phyloP scores from a whole-genome alignment of 2,888 invertebrate genomes.

The Apamea anceps region DNA sequence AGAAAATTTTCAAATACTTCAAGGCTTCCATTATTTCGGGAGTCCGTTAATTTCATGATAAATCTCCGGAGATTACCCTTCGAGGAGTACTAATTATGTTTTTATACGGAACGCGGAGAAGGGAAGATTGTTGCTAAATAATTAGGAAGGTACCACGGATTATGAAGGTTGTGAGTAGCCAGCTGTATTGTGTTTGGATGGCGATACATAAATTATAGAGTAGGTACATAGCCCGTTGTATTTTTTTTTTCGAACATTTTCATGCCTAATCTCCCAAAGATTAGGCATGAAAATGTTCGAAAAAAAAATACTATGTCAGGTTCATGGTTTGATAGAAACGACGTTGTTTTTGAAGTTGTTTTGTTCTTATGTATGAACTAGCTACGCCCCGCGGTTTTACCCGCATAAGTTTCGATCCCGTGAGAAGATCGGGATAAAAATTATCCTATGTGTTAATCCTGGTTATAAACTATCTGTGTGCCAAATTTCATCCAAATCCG shows the following conservation, averaged over 20 bases:
- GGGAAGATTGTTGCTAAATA: constrained; percentile 66
- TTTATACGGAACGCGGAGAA: constrained; percentile 67
- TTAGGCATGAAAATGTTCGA: too few species aligned
- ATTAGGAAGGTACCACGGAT: constrained; percentile 48
- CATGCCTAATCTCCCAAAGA: too few species aligned
- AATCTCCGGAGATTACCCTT: constrained; percentile 74
- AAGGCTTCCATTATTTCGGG: constrained; percentile 67
- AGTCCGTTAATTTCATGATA: constrained; percentile 73
- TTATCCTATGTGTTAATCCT: too few species aligned
- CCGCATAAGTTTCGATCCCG: too few species aligned
- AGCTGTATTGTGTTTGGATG: constrained; percentile 12
- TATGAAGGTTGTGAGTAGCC: constrained; percentile 34
- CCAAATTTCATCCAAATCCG: too few species aligned
- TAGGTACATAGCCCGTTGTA: neutral
- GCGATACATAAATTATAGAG: constrained; percentile 18
- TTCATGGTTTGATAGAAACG: neutral
- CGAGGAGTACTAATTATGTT: constrained; percentile 74
- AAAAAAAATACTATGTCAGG: too few species aligned
- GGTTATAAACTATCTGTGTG: too few species aligned
- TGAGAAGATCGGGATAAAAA: too few species aligned
- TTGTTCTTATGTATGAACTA: neutral
- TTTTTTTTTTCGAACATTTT: constrained; percentile 18
- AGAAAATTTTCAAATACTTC: constrained; percentile 67
- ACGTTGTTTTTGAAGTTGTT: neutral
- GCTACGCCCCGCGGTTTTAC: too few species aligned